Conservation (phyloP, 1,140 invertebrate species). For the Apis dorsata region DNA sequence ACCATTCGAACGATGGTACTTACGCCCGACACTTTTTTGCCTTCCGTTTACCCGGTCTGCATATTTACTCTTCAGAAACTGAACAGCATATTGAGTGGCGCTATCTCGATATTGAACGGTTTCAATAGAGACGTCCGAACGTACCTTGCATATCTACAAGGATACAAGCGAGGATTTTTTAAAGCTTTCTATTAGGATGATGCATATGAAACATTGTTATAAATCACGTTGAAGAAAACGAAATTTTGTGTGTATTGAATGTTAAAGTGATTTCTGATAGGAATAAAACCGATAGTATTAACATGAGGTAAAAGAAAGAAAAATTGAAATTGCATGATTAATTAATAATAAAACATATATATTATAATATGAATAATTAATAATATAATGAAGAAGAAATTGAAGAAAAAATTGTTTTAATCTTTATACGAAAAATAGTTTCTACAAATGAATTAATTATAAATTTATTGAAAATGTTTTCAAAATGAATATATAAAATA, state of each 20-base stretch:
- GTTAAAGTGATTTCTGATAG: not conserved
- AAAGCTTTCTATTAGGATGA: not conserved
- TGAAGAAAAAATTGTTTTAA: too few species aligned
- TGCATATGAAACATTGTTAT: not conserved
- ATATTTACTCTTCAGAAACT: conserved; percentile 31
- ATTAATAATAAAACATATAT: too few species aligned
- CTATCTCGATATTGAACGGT: not conserved
- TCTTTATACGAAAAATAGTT: too few species aligned
- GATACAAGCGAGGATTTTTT: not conserved
- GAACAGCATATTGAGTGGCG: conserved; percentile 43
- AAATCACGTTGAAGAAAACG: not conserved
- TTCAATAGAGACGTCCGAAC: not conserved
- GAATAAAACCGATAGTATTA: not conserved
- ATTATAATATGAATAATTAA: too few species aligned
- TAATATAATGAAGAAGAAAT: too few species aligned
- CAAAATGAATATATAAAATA: too few species aligned
- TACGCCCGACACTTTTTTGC: conserved; percentile 14
- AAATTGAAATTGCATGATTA: too few species aligned
- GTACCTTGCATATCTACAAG: conserved; percentile 12
- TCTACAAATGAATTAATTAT: too few species aligned
- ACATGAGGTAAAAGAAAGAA: not conserved
- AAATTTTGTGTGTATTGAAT: not conserved
- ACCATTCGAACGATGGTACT: conserved; percentile 41
- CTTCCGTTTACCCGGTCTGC: conserved; percentile 27
- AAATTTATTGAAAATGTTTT: too few species aligned